Conservation (phyloP, 2,113 vertebrate species). For the Syngnathoides biaculeatus region DNA sequence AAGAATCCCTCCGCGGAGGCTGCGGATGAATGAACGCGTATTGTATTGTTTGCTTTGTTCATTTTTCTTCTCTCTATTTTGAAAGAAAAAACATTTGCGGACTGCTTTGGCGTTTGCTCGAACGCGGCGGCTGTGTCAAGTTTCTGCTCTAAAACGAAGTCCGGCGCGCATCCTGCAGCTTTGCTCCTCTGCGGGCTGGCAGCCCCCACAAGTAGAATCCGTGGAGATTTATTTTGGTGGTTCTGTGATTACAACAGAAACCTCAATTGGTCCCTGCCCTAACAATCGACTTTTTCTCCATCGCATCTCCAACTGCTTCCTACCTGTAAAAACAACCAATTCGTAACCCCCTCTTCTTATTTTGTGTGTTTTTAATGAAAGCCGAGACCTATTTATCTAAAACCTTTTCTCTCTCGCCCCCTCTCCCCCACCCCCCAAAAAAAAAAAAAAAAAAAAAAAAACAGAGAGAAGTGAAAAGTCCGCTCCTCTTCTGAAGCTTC, state of each 20-base stretch:
- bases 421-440: no score
- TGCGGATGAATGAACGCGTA: constrained; percentile 24
- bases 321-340: constrained; percentile 11
- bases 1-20: constrained; percentile 36
- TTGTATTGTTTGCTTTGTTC: constrained; percentile 21
- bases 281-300: constrained; percentile 9
- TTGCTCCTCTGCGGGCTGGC: constrained; percentile 41
- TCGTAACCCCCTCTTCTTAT: not conserved
- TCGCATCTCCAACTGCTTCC: constrained; percentile 4
- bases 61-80: no score
- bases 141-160: constrained; percentile 54
- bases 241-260: constrained; percentile 57
- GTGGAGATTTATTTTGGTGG: not conserved
- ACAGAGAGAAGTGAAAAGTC: constrained; percentile 48
- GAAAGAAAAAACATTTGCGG: constrained; percentile 29
- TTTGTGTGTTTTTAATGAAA: not conserved
- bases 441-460: no score
- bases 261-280: constrained; percentile 18
- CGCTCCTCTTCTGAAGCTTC: constrained; percentile 49
- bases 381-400: constrained; percentile 18
- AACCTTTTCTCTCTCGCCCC: constrained; percentile 17
- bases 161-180: no score
- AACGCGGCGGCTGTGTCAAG: constrained; percentile 45
- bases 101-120: constrained; percentile 13
- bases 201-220: constrained; percentile 35